Conservation (phyloP, 2,888 invertebrate genomes). For the Ophioninae sp. region DNA sequence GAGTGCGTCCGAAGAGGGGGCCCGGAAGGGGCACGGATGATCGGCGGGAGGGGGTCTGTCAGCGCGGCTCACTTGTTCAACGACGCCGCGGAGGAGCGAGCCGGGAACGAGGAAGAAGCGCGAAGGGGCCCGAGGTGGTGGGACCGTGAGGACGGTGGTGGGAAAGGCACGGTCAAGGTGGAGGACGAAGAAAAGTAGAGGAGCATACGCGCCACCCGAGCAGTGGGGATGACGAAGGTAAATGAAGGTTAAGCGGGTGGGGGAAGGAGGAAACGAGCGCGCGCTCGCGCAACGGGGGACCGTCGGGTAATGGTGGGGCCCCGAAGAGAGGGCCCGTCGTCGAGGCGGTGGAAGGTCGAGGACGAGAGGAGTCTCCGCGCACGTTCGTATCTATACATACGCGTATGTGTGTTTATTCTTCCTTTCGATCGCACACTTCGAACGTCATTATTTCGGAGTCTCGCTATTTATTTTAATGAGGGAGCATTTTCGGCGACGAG, state of each 20-base stretch:
- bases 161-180: slow-evolving; percentile 56
- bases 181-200: slow-evolving; percentile 52
- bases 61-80: slow-evolving; percentile 41
- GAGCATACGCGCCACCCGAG: slow-evolving; percentile 25
- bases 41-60: not conserved
- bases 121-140: slow-evolving; percentile 46
- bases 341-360: slow-evolving; percentile 63
- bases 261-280: slow-evolving; percentile 55
- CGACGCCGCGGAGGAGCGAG: slow-evolving; percentile 25
- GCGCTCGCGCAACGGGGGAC: slow-evolving; percentile 47
- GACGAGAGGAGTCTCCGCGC: slow-evolving; percentile 61
- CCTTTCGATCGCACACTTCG: slow-evolving; percentile 12
- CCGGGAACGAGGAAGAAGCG: slow-evolving; percentile 17
- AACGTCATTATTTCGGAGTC: slow-evolving; percentile 43
- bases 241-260: slow-evolving; percentile 63
- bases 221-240: slow-evolving; percentile 60
- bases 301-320: slow-evolving; percentile 42
- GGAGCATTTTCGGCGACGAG: not conserved
- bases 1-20: not conserved
- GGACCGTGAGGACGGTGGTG: slow-evolving; percentile 54
- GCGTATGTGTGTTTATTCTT: not conserved
- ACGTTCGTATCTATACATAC: not conserved
- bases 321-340: slow-evolving; percentile 47
- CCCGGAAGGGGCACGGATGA: not conserved
- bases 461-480: slow-evolving; percentile 36